Evolutionary conservation across 2,797 vertebrate species (phyloP).

Genomic region (Poliocrania exsul): DNA sequence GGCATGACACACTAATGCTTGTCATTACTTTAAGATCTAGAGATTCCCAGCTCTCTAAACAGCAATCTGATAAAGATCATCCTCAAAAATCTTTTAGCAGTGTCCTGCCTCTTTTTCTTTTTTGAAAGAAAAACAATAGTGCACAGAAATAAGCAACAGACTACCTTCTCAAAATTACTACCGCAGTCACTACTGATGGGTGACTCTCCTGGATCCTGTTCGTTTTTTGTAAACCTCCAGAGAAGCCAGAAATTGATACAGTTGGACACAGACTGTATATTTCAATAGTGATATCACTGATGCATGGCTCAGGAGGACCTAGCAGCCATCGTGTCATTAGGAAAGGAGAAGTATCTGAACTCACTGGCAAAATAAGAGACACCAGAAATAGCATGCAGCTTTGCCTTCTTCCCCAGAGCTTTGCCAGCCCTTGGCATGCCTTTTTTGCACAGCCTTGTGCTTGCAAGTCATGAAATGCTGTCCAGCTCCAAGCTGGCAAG

Average conservation of each 20-base stretch:
- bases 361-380: not conserved
- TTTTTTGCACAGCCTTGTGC: not conserved
- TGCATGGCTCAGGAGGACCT: not conserved
- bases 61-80: not conserved
- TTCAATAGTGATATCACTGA: not conserved
- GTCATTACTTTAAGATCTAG: not conserved
- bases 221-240: not conserved
- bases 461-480: not conserved
- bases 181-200: not conserved
- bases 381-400: not conserved
- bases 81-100: not conserved
- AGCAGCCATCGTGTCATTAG: not conserved
- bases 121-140: not conserved
- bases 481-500: constrained; percentile 36
- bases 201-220: not conserved
- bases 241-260: not conserved
- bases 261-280: not conserved
- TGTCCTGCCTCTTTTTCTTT: not conserved
- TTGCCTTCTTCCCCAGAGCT: not conserved
- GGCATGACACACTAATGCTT: not conserved
- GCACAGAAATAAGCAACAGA: not conserved
- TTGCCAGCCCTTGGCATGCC: not conserved
- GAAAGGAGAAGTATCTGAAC: not conserved
- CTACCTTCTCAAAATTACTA: not conserved
- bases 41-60: not conserved